phyloP scores from a whole-genome alignment of 2,888 invertebrate species.

The Volucella zonaria region DNA sequence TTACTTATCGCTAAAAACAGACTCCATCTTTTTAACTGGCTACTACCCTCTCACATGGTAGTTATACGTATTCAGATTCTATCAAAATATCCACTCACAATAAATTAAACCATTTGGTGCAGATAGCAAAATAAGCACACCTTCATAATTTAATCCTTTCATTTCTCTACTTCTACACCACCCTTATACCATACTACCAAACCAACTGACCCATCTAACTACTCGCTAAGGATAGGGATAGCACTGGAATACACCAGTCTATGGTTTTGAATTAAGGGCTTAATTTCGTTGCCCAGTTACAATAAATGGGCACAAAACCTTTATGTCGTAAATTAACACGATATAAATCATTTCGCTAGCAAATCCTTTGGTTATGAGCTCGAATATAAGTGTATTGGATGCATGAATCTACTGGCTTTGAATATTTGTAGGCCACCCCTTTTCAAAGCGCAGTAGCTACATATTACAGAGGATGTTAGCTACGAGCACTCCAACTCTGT shows the following conservation, averaged over 20 bases:
- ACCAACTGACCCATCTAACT: constrained; percentile 33
- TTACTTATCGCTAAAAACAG: constrained; percentile 1
- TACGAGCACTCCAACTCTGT: neutral
- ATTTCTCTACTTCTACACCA: neutral
- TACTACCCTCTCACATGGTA: neutral
- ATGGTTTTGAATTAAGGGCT: constrained; percentile 43
- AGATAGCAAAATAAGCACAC: constrained; percentile 33
- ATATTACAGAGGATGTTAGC: constrained; percentile 14
- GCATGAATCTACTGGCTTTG: neutral
- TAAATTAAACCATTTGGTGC: constrained; percentile 25
- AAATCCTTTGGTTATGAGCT: constrained; percentile 50
- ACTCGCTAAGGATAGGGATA: neutral
- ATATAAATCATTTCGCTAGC: constrained; percentile 48
- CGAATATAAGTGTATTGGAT: neutral
- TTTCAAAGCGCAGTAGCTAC: neutral
- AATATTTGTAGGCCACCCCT: neutral
- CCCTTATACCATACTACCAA: neutral
- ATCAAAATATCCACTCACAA: constrained; percentile 17
- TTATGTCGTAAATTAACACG: constrained; percentile 56
- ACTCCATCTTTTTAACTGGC: neutral
- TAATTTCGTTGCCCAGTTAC: constrained; percentile 12
- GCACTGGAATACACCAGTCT: constrained; percentile 1
- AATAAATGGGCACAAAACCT: constrained; percentile 21
- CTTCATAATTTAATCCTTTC: constrained; percentile 37
- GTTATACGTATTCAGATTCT: neutral